phyloP scores from a whole-genome alignment of 2,888 invertebrate species.

The Diaphora mendica region DNA sequence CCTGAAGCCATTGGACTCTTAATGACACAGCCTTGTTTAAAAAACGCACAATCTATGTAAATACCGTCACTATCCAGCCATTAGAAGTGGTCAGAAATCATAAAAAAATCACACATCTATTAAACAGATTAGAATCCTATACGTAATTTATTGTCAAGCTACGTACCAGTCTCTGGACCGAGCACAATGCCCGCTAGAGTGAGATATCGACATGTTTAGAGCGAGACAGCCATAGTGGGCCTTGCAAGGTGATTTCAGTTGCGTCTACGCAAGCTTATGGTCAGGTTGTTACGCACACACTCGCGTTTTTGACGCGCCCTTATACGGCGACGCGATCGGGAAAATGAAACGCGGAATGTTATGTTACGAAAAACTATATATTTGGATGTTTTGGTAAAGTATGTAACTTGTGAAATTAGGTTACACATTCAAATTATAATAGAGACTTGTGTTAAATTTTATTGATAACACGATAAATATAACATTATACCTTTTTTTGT shows the following conservation, averaged over 20 bases:
- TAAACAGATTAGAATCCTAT: constrained; percentile 86
- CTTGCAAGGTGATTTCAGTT: constrained; percentile 87
- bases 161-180: constrained; percentile 66
- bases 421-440: constrained; percentile 21
- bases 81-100: constrained; percentile 43
- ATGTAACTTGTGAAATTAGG: constrained; percentile 42
- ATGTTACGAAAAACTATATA: constrained; percentile 42
- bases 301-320: constrained; percentile 59
- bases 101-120: constrained; percentile 83
- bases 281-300: constrained; percentile 81
- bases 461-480: constrained; percentile 29
- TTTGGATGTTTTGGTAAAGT: constrained; percentile 52
- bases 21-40: constrained; percentile 20
- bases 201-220: constrained; percentile 68
- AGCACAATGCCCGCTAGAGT: constrained; percentile 85
- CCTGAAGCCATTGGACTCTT: constrained; percentile 16
- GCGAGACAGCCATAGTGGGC: constrained; percentile 79
- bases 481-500: constrained; percentile 43
- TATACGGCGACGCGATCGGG: constrained; percentile 66
- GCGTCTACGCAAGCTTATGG: constrained; percentile 83
- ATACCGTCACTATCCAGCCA: constrained; percentile 22
- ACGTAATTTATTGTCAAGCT: constrained; percentile 84
- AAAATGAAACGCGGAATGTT: constrained; percentile 61
- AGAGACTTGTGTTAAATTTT: constrained; percentile 18
- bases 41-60: constrained; percentile 26